Base-by-base conservation (phyloP, 2,888 invertebrate genomes). In the Platynereis dumerilii region DNA sequence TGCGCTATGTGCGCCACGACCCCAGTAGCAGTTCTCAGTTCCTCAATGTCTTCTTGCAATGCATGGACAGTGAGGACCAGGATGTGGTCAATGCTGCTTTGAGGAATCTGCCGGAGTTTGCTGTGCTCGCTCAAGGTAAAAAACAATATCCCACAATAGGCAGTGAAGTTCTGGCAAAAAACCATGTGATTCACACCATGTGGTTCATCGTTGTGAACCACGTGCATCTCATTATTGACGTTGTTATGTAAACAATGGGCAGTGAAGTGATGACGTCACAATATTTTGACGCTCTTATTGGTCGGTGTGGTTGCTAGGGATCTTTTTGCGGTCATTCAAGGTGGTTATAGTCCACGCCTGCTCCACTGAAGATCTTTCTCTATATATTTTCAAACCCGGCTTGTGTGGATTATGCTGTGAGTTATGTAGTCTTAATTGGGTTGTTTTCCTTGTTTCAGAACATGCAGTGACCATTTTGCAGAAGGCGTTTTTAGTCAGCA, bases 131-230 rank as follows among this genome's bases (percentile, higher is more conserved):
- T 67, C 80, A 81, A 75, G 81, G 83, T 83, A 66, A 64, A 63
- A 1, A 17, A 60, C 12, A 34, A 26, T 34, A 20, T 66, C 63
- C 59, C 84, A 88, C 96, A 95, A 84, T 90, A 92, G 83, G 92
- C 93, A 0, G 87, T 90, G 63, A 88, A 89, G 60, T 87, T 96
- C 60, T 87, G 96, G 74, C 88, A 90, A 77, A 89, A 90, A 68
- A 92, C 92, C 0, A 96, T 96, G 85, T 89, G 90, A 71, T 87
- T 94, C 54, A 94, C n/a, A n/a, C n/a, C n/a, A n/a, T n/a, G n/a
- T n/a, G n/a, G n/a, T n/a, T n/a, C n/a, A n/a, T n/a, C n/a, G n/a
- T n/a, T n/a, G n/a, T n/a, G n/a, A n/a, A n/a, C n/a, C n/a, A n/a
- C n/a, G n/a, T n/a, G n/a, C n/a, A n/a, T n/a, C n/a, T n/a, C n/a